phyloP scores from a whole-genome alignment of 2,113 vertebrate species.

The Accipiter cooperii region DNA sequence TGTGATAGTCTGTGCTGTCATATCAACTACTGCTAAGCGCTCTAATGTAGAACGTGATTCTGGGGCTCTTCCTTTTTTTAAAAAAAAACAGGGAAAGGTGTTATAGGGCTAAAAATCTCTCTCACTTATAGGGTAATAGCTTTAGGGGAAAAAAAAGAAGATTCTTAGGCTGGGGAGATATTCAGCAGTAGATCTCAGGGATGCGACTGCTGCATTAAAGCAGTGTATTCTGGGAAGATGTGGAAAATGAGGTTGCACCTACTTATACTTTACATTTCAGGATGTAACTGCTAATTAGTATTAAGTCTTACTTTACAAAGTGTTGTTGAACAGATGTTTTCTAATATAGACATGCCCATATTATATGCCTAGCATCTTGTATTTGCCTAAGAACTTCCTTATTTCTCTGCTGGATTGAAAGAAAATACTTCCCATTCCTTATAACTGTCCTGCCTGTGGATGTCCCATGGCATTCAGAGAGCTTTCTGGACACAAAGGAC shows the following conservation, averaged over 20 bases:
- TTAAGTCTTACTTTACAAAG: neutral
- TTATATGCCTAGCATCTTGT: neutral
- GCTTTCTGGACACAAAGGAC: neutral
- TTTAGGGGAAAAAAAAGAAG: neutral
- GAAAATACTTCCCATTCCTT: neutral
- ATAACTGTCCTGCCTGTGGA: neutral
- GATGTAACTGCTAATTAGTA: neutral
- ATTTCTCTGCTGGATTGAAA: neutral
- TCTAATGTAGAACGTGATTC: neutral
- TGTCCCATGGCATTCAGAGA: neutral
- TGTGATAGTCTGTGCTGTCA: constrained; percentile 64
- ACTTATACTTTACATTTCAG: neutral
- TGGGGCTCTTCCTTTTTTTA: neutral
- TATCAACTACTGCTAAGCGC: neutral
- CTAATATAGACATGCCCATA: neutral
- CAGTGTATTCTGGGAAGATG: neutral
- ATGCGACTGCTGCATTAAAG: neutral
- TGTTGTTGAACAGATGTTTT: neutral
- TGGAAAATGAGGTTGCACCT: neutral
- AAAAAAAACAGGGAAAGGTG: neutral
- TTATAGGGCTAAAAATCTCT: neutral
- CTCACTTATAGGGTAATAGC: neutral
- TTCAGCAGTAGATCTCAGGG: neutral
- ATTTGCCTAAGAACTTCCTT: neutral
- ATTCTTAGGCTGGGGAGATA: neutral